Percentiles rank a stretch among this genome's conserved stretches.
Evolutionary conservation across 2,888 invertebrate species (phyloP).

Genomic region (Nebria brevicollis): DNA sequence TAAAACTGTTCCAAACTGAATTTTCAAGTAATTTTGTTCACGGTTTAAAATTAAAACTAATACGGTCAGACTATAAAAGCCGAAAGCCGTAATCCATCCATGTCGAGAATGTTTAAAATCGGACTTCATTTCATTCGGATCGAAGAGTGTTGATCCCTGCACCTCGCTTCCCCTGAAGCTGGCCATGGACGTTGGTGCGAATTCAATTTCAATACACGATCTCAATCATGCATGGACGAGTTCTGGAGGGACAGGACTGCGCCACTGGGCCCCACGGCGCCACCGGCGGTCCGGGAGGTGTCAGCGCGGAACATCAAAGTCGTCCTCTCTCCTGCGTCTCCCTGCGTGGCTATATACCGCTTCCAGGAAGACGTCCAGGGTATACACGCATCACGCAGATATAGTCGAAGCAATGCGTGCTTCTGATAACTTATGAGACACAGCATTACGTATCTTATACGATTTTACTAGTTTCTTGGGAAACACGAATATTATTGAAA

Average conservation of each 20-base stretch:
- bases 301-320: slow-evolving; percentile 56
- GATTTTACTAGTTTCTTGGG: neutral
- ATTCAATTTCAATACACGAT: slow-evolving; percentile 65
- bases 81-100: slow-evolving; percentile 35
- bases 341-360: slow-evolving; percentile 57
- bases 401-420: neutral
- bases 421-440: slow-evolving; percentile 1
- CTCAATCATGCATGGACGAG: slow-evolving; percentile 63
- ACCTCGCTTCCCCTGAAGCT: neutral
- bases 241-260: slow-evolving; percentile 49
- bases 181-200: slow-evolving; percentile 55
- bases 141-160: slow-evolving; percentile 42
- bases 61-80: neutral
- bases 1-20: too few relatives aligned
- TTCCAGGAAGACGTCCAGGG: slow-evolving; percentile 47
- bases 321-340: slow-evolving; percentile 26
- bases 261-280: slow-evolving; percentile 4
- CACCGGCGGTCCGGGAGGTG: slow-evolving; percentile 27
- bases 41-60: neutral
- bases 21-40: too few relatives aligned
- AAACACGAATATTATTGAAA: slow-evolving; percentile 12
- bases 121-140: slow-evolving; percentile 21
- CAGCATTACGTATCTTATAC: neutral
- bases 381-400: neutral
- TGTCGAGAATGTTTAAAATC: slow-evolving; percentile 37